These are phyloP conservation scores for Pseudorhombus dupliciocellatus DNA, from an alignment of 2,113 vertebrate genomes.

Conservation along the genomic window DNA sequence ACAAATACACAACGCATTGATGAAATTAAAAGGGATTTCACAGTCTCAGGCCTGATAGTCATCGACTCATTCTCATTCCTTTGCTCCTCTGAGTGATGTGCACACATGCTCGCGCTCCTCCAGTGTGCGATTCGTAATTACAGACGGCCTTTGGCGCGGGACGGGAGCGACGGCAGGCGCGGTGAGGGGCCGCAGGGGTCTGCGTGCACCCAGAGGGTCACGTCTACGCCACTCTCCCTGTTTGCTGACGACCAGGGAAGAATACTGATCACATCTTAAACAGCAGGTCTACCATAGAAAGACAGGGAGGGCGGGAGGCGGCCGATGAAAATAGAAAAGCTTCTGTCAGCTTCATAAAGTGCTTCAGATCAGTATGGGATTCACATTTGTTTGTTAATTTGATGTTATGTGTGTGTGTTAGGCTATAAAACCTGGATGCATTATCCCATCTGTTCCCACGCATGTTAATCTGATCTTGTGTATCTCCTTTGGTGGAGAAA, in stretches of 20 bases:
- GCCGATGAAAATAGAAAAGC: slow-evolving; percentile 55
- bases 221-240: slow-evolving; percentile 38
- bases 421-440: slow-evolving; percentile 28
- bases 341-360: slow-evolving; percentile 30
- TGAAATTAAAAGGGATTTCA: too few species aligned
- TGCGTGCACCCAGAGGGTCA: slow-evolving; percentile 52
- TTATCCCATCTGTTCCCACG: slow-evolving; percentile 29
- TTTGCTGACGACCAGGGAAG: slow-evolving; percentile 41
- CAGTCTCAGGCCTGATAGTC: not conserved
- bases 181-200: slow-evolving; percentile 39
- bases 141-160: slow-evolving; percentile 50
- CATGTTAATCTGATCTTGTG: slow-evolving; percentile 28
- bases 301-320: slow-evolving; percentile 5
- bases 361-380: slow-evolving; percentile 43
- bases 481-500: slow-evolving; percentile 16
- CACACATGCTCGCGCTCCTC: slow-evolving; percentile 2
- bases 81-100: slow-evolving; percentile 14
- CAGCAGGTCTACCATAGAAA: slow-evolving; percentile 17
- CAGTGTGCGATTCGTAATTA: slow-evolving; percentile 63
- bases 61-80: not conserved
- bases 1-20: too few species aligned
- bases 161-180: slow-evolving; percentile 46
- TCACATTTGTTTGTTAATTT: slow-evolving; percentile 13
- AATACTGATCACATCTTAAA: slow-evolving; percentile 54
- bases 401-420: not conserved